Evolutionary conservation across 2,113 vertebrate genomes (phyloP).

Genomic region (Mellivora capensis): DNA sequence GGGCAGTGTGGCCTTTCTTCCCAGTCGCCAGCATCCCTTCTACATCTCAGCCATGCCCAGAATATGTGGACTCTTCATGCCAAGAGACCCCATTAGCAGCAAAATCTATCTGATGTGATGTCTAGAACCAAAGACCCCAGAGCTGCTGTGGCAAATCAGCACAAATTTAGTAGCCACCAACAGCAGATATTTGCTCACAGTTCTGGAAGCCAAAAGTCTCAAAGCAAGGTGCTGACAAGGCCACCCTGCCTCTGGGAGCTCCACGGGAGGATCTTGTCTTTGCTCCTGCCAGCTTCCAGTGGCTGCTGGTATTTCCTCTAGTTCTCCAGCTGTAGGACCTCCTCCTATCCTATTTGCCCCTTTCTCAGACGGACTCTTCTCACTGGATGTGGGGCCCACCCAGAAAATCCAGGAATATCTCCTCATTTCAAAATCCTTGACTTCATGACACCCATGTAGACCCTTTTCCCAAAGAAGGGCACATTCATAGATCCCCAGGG

Average conservation of each 20-base stretch:
- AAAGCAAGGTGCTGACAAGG: background rate
- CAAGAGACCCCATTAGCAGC: background rate
- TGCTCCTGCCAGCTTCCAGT: accelerated
- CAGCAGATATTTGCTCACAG: background rate
- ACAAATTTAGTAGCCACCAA: background rate
- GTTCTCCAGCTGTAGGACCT: accelerated
- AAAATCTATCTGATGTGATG: accelerated
- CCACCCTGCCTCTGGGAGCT: accelerated
- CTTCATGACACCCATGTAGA: background rate
- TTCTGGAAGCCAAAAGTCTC: background rate
- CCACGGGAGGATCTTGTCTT: no score
- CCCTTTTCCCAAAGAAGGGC: background rate
- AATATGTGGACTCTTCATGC: background rate
- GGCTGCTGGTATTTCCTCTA: background rate
- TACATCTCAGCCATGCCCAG: background rate
- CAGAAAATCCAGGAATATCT: background rate
- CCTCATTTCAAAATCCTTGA: background rate
- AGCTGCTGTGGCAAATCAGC: background rate
- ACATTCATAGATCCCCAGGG: background rate
- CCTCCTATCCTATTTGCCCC: background rate
- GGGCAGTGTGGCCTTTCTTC: background rate
- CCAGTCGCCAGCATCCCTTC: background rate
- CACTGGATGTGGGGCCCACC: background rate
- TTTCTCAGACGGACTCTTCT: background rate
- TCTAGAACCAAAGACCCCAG: background rate